Evolutionary conservation across 1,140 invertebrate genomes (phyloP).

Genomic region (Macrostomum lignano): DNA sequence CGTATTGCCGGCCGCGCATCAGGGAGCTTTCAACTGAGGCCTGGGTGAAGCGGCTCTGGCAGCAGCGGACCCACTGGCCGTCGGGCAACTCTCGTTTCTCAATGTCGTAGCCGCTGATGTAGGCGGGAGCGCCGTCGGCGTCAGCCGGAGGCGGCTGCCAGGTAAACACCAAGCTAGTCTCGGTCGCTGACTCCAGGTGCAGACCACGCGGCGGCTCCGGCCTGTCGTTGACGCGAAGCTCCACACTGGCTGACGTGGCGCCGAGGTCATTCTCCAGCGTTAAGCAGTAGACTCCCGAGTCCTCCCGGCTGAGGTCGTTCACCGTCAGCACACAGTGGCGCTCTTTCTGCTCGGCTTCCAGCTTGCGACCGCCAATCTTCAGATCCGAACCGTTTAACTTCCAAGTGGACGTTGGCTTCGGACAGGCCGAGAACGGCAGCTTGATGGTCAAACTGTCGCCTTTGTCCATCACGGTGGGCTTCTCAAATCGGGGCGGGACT

Average conservation of each 20-base stretch:
- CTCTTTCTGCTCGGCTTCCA: slow-evolving; percentile 45
- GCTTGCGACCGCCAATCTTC: slow-evolving; percentile 41
- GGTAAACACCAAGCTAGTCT: slow-evolving; percentile 67
- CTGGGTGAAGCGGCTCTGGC: slow-evolving; percentile 36
- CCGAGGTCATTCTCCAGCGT: slow-evolving; percentile 82
- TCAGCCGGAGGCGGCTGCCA: slow-evolving; percentile 60
- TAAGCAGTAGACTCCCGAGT: slow-evolving; percentile 72
- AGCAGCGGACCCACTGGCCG: slow-evolving; percentile 72
- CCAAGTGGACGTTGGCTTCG: slow-evolving; percentile 74
- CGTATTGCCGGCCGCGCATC: slow-evolving; percentile 47
- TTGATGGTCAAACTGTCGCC: slow-evolving; percentile 81
- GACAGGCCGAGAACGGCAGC: slow-evolving; percentile 89
- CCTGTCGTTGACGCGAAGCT: slow-evolving; percentile 76
- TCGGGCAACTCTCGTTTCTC: slow-evolving; percentile 64
- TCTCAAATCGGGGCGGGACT: slow-evolving; percentile 77
- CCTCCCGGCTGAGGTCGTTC: slow-evolving; percentile 59
- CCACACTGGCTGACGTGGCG: slow-evolving; percentile 65
- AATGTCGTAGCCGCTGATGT: slow-evolving; percentile 78
- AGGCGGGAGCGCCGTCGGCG: slow-evolving; percentile 47
- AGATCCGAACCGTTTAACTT: slow-evolving; percentile 67
- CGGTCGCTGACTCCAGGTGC: slow-evolving; percentile 62
- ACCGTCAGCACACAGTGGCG: slow-evolving; percentile 76
- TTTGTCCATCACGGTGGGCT: slow-evolving; percentile 85
- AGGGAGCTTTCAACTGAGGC: slow-evolving; percentile 34
- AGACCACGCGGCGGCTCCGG: slow-evolving; percentile 81